A percentile compares a stretch with the other conserved stretches of the same genome.
Conservation (phyloP, 2,797 vertebrate species). For the Cacajao melanocephalus region DNA sequence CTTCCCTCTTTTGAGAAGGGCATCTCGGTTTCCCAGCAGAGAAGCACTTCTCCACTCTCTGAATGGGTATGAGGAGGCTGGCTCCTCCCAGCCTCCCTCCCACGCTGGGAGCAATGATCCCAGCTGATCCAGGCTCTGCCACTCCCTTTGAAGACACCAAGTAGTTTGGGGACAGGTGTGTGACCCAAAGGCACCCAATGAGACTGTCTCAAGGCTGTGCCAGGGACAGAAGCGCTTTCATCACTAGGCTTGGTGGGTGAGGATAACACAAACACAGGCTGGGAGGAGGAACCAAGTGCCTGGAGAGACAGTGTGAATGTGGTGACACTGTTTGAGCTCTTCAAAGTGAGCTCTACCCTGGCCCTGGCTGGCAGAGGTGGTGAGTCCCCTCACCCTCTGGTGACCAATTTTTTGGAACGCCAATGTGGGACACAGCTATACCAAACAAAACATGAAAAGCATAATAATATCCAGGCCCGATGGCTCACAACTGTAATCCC, state of each 20-base stretch:
- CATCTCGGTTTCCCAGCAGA: not conserved
- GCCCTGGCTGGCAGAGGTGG: not conserved
- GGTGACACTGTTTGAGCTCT: not conserved
- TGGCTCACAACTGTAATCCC: too few relatives aligned
- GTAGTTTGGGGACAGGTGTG: not conserved
- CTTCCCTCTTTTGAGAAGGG: constrained; percentile 30
- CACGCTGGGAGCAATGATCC: not conserved
- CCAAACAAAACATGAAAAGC: not conserved
- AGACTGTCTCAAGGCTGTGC: not conserved
- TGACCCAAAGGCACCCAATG: not conserved
- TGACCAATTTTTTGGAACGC: not conserved
- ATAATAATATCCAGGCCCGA: not conserved
- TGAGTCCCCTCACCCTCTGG: fast-evolving
- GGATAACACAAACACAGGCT: not conserved
- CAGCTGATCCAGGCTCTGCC: not conserved
- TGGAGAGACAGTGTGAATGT: not conserved
- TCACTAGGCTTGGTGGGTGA: not conserved
- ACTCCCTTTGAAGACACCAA: not conserved
- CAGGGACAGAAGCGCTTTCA: not conserved
- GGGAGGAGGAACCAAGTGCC: not conserved
- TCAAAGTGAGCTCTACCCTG: not conserved
- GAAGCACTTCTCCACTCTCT: not conserved
- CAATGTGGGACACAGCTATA: not conserved
- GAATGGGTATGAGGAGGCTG: not conserved
- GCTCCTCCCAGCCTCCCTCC: not conserved